A percentile compares a stretch with the other conserved stretches of the same genome.
Evolutionary conservation across 2,888 invertebrate species (phyloP).

Genomic region (Agonopterix arenella): DNA sequence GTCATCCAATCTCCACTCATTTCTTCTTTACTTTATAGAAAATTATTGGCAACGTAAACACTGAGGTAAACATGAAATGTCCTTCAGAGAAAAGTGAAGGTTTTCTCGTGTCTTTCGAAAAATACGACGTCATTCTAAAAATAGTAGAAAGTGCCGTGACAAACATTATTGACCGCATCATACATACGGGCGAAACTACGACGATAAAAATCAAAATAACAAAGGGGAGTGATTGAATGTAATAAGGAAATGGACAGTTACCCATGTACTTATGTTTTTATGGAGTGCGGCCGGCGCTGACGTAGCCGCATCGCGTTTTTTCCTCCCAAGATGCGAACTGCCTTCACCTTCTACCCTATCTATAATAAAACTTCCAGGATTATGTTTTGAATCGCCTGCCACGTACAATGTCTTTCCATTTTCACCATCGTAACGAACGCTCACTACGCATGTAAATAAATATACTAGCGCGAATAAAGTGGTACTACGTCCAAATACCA

Average conservation of each 20-base stretch:
- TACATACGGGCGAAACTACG: slow-evolving; percentile 14
- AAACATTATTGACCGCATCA: slow-evolving; percentile 24
- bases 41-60: neutral
- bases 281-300: slow-evolving; percentile 38
- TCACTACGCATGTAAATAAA: slow-evolving; percentile 40
- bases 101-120: slow-evolving; percentile 20
- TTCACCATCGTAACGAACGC: slow-evolving; percentile 43
- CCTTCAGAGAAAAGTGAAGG: slow-evolving; percentile 6
- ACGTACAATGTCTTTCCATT: slow-evolving; percentile 52
- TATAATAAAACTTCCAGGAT: slow-evolving; percentile 44
- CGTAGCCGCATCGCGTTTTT: slow-evolving; percentile 55
- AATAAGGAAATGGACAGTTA: slow-evolving; percentile 54
- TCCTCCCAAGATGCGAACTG: slow-evolving; percentile 36
- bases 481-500: slow-evolving; percentile 48
- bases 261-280: slow-evolving; percentile 70
- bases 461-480: slow-evolving; percentile 42
- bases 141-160: slow-evolving; percentile 17
- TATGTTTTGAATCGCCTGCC: slow-evolving; percentile 32
- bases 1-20: too few relatives aligned
- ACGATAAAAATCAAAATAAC: slow-evolving; percentile 29
- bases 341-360: slow-evolving; percentile 31
- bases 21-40: neutral
- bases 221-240: slow-evolving; percentile 36
- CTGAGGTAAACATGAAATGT: neutral
- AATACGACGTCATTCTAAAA: slow-evolving; percentile 13